Conservation (phyloP, 2,113 vertebrate genomes). For the Psophia crepitans region DNA sequence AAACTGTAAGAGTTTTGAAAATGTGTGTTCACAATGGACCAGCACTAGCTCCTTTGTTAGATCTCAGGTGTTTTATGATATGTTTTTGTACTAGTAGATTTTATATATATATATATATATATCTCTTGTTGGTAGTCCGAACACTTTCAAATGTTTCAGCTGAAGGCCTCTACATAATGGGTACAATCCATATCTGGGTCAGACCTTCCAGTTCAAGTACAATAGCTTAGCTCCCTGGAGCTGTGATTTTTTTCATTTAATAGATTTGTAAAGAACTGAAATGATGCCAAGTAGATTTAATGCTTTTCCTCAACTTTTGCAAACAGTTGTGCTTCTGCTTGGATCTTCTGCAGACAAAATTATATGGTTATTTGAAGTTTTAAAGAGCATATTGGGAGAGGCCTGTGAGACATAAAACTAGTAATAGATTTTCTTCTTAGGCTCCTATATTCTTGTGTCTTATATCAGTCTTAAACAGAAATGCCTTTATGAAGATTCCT, state of each 20-base stretch:
- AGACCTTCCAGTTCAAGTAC: conserved; percentile 45
- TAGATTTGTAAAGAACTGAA: conserved; percentile 36
- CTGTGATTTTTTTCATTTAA: conserved; percentile 6
- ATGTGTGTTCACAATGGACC: neutral
- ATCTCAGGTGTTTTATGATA: neutral
- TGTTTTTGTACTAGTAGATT: neutral
- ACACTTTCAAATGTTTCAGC: conserved; percentile 35
- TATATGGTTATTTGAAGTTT: neutral
- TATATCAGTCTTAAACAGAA: neutral
- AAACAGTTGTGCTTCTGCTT: conserved; percentile 15
- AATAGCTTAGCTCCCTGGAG: conserved; percentile 16
- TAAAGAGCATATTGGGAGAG: neutral
- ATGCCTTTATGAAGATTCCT: neutral
- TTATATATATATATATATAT: neutral
- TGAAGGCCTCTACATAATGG: conserved; percentile 35
- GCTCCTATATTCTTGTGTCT: neutral
- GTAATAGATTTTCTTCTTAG: neutral
- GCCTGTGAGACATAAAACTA: neutral
- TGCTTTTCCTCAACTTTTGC: conserved; percentile 22
- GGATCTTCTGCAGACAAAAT: conserved; percentile 17
- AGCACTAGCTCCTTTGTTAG: conserved; percentile 25
- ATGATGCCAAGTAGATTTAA: conserved; percentile 20
- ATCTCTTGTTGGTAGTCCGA: neutral
- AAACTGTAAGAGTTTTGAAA: neutral
- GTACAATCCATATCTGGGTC: conserved; percentile 45